phyloP scores from a whole-genome alignment of 2,797 vertebrate genomes.

The Oreonectes daqikongensis region DNA sequence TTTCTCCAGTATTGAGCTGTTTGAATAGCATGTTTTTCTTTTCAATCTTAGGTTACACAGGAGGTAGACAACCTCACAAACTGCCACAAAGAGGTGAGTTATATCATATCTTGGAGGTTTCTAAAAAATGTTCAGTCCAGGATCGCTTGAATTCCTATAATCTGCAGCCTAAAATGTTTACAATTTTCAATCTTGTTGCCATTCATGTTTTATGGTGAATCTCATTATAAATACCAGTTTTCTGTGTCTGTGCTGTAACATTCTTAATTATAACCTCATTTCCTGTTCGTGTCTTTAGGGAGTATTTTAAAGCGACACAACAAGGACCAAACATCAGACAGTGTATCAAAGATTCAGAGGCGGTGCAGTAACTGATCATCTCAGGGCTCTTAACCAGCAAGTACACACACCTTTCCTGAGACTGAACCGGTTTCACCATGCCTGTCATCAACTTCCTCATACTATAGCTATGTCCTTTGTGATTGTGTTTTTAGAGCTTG shows the following conservation, averaged over 20 bases:
- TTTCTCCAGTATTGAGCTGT: not conserved
- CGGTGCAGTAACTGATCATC: constrained; percentile 75
- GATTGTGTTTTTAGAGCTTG: constrained; percentile 21
- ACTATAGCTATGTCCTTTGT: not conserved
- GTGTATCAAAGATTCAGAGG: constrained; percentile 79
- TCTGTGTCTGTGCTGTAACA: not conserved
- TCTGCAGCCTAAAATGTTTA: no score
- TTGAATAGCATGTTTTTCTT: not conserved
- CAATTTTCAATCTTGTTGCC: no score
- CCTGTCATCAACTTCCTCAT: not conserved
- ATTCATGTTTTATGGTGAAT: not conserved
- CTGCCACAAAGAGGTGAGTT: constrained; percentile 36
- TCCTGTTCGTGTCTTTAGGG: constrained; percentile 66
- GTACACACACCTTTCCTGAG: not conserved
- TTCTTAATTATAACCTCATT: not conserved
- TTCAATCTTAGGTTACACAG: constrained; percentile 9
- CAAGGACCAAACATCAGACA: constrained; percentile 75
- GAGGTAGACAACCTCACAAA: constrained; percentile 16
- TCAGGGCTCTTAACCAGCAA: not conserved
- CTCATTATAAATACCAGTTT: not conserved
- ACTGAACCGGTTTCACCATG: constrained; percentile 8
- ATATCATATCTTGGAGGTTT: not conserved
- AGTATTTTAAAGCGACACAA: constrained; percentile 78
- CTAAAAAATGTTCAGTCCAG: no score
- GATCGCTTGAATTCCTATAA: no score